phyloP scores from a whole-genome alignment of 2,888 invertebrate genomes.

The Cylloceria caligata region DNA sequence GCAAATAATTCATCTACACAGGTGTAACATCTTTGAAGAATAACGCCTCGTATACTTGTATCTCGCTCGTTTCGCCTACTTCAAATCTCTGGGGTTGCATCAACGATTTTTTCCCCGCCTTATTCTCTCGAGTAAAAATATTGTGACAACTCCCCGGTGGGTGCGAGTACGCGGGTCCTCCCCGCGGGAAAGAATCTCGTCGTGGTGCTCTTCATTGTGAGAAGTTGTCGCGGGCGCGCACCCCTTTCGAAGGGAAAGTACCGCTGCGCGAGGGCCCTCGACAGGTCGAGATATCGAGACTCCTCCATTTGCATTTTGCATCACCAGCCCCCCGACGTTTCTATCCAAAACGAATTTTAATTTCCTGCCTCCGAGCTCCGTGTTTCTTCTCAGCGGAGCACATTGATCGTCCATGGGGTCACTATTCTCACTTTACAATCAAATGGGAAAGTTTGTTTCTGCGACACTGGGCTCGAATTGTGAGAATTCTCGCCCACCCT shows the following conservation, averaged over 20 bases:
- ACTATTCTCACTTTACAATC: too few relatives aligned
- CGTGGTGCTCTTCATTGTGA: slow-evolving; percentile 67
- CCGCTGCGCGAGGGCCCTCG: slow-evolving; percentile 56
- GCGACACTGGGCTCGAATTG: slow-evolving; percentile 1
- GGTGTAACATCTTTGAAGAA: neutral
- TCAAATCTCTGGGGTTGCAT: slow-evolving; percentile 58
- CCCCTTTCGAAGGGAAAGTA: slow-evolving; percentile 53
- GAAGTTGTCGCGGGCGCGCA: slow-evolving; percentile 60
- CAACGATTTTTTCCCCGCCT: neutral
- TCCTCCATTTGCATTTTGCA: slow-evolving; percentile 58
- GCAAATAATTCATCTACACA: neutral
- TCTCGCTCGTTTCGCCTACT: neutral
- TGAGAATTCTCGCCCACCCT: neutral
- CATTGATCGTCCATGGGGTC: slow-evolving; percentile 6
- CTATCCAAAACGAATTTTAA: slow-evolving; percentile 63
- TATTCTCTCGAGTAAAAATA: slow-evolving; percentile 72
- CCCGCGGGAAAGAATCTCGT: slow-evolving; percentile 35
- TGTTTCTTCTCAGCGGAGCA: neutral
- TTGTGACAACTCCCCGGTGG: slow-evolving; percentile 73
- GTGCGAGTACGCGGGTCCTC: slow-evolving; percentile 12
- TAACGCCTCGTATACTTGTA: neutral
- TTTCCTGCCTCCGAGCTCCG: slow-evolving; percentile 40
- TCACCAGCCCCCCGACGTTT: slow-evolving; percentile 27
- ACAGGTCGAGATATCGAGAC: slow-evolving; percentile 60
- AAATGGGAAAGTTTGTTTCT: neutral